Base-by-base conservation (phyloP, 1,140 invertebrate species). In the Tachypleus tridentatus region DNA sequence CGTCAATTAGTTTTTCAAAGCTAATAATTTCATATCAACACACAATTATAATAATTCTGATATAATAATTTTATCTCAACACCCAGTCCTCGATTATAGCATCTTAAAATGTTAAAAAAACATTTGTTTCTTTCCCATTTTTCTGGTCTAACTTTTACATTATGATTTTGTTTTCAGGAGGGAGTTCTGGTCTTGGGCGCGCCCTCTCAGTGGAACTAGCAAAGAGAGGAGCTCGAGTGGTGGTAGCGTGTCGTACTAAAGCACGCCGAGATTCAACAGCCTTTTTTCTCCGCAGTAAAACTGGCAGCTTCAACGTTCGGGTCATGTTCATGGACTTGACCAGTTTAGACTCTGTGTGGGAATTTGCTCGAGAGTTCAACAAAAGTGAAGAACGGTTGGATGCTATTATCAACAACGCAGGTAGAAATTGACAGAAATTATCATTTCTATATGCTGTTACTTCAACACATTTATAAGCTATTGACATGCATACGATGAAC, bases 341-440 rank as follows among this genome's bases (percentile, higher is more conserved):
- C 52, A 86, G 83, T 3, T 76, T 89, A 5, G 76, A 80, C 59
- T 89, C 87, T 0, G 82, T 91, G 8, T 79, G 80, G 72, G 77
- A 81, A 50, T 90, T 89, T 80, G 83, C 82, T 29, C 73, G 80
- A 61, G 76, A 83, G 63, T 79, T 91, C 3, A 78, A 84, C 58
- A 75, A 77, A 65, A 78, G 82, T 52, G 86, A 85, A 74, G 71
- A 78, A 1, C 75, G 82, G 69, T 81, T 91, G 67, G 80, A 91
- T 75, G 81, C 86, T 29, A 73, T 91, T 5, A 83, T 91, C 53
- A 88, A 89, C 73, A 90, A 91, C 76, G 88, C 88, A 53, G 87
- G 86, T 78, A 29, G 29, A 29, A 29, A 29, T 29, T 29, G 29
- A 29, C 29, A 29, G 29, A 29, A 29, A 29, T 29, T 29, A 29